Conservation (phyloP, 2,797 vertebrate genomes). For the Allobates femoralis region DNA sequence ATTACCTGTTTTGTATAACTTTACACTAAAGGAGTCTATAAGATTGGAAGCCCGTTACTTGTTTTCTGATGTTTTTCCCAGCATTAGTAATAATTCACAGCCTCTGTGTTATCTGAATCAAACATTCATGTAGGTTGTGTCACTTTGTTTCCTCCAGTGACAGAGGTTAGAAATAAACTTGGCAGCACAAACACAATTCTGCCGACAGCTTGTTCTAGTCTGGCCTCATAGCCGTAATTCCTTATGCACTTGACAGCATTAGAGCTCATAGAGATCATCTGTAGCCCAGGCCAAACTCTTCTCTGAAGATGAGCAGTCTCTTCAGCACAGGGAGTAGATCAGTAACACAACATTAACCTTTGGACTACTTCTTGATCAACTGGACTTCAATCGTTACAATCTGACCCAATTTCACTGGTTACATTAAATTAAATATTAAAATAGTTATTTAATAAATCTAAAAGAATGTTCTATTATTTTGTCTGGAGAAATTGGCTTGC, state of each 20-base stretch:
- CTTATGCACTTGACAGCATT: slow-evolving; percentile 18
- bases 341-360: neutral
- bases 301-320: neutral
- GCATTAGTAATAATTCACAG: neutral
- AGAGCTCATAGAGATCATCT: neutral
- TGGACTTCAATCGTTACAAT: too few species aligned
- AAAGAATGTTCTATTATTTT: neutral
- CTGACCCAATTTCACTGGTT: neutral
- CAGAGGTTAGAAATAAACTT: slow-evolving; percentile 12
- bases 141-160: slow-evolving; percentile 10
- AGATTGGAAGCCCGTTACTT: neutral
- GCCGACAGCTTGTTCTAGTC: neutral
- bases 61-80: neutral
- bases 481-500: neutral
- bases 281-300: neutral
- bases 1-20: neutral
- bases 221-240: neutral
- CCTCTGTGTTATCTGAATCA: neutral
- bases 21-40: neutral
- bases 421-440: neutral
- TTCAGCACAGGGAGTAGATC: neutral
- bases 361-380: neutral
- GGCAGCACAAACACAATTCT: slow-evolving; percentile 57
- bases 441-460: neutral
- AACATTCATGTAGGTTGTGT: slow-evolving; percentile 1